Evolutionary conservation across 1,140 invertebrate genomes (phyloP), one percentile per base, ranked within the genome.

Genomic region (Neocloeon triangulifer): DNA sequence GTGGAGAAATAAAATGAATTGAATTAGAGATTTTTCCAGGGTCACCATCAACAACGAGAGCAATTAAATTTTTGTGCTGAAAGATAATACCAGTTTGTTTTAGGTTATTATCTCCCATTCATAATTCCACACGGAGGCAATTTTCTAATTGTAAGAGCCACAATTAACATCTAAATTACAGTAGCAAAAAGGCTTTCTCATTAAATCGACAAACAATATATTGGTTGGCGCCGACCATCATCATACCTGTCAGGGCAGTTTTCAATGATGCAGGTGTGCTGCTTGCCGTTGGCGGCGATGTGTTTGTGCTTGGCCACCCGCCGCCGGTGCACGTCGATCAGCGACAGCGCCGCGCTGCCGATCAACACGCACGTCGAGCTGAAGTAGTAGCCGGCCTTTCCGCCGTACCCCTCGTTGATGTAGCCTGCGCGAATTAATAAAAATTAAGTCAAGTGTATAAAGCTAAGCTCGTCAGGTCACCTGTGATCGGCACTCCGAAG

Each of bases 401-500:
- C 64, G 13, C 73, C 73, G 40, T 61, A 75, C 6, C 64, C 63
- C 7, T 69, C 61, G 48, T 78, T 80, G 41, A 81, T 73, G 46
- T 78, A 78, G 12, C 75, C 76, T 80, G 47, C 1, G 37, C 37
- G 9, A 12, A 15, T 30, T 4, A 9, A n/a, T 4, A 30, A 16
- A 30, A 8, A 4, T n/a, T 6, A n/a, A 30, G n/a, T 30, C 3
- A 19, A 17, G 18, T 12, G 18, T 15, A 8, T 30, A 30, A 22
- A 12, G 3, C 2, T 5, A 19, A 3, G n/a, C n/a, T n/a, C n/a
- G 10, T 29, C 5, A 6, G 16, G 5, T 49, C 56, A 82, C 80
- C 73, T 48, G 79, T 73, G 31, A 82, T 66, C n/a, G 79, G 78
- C 16, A 85, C 73, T 19, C 81, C 81, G 27, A 82, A 65, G 2